phyloP scores from a whole-genome alignment of 2,113 vertebrate species.

The Ptilonorhynchus violaceus region DNA sequence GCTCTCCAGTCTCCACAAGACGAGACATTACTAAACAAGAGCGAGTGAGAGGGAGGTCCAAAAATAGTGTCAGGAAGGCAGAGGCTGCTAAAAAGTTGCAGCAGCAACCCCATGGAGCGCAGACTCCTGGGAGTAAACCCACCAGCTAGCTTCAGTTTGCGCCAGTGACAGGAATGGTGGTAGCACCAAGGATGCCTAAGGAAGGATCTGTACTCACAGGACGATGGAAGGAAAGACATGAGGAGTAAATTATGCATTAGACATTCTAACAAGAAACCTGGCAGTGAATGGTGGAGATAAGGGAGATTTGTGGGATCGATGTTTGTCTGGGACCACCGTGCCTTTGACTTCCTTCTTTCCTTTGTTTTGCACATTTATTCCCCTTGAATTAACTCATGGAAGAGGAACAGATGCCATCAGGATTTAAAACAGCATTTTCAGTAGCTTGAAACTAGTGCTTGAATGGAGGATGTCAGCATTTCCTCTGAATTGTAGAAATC shows the following conservation, averaged over 20 bases:
- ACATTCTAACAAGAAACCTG: slow-evolving; percentile 7
- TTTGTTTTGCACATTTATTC: slow-evolving; percentile 20
- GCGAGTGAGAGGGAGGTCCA: slow-evolving; percentile 13
- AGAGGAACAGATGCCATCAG: background rate
- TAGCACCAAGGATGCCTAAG: background rate
- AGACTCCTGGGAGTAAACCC: background rate
- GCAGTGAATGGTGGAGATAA: background rate
- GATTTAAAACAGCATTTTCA: slow-evolving; percentile 13
- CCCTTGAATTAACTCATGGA: slow-evolving; percentile 3
- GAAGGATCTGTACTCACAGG: slow-evolving; percentile 2
- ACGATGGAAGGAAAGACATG: background rate
- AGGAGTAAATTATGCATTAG: slow-evolving; percentile 14
- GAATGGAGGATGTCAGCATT: slow-evolving; percentile 8
- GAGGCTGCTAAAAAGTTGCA: slow-evolving; percentile 14
- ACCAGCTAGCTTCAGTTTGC: background rate
- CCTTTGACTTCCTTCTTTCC: background rate
- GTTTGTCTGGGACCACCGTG: background rate
- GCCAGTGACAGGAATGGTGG: background rate
- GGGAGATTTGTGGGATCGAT: background rate
- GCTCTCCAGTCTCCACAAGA: slow-evolving; percentile 23
- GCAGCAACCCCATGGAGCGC: background rate
- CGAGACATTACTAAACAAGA: background rate
- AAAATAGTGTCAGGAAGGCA: background rate
- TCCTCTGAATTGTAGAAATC: slow-evolving; percentile 33
- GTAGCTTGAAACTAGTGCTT: background rate